phyloP scores from a whole-genome alignment of 2,888 invertebrate species.

The Cyaniris semiargus region DNA sequence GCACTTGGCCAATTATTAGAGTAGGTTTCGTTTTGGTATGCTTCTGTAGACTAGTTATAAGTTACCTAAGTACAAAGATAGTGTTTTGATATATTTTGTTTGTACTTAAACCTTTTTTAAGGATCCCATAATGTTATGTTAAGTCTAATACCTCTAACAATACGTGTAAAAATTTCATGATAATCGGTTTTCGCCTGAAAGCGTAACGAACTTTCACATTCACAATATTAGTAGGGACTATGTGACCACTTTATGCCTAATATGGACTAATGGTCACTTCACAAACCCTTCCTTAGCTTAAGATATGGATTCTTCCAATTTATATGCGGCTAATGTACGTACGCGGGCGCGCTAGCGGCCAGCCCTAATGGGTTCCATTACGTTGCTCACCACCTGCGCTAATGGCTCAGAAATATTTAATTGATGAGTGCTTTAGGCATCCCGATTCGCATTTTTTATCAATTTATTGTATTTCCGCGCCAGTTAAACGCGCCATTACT shows the following conservation, averaged over 20 bases:
- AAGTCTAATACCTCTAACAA: too few species aligned
- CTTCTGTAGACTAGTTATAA: background rate
- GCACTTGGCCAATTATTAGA: too few species aligned
- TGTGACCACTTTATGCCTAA: background rate
- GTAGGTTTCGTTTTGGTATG: background rate
- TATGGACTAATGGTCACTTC: conserved; percentile 4
- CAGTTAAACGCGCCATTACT: conserved; percentile 41
- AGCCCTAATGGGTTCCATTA: conserved; percentile 75
- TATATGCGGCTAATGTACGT: conserved; percentile 53
- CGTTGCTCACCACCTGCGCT: conserved; percentile 72
- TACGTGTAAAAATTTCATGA: background rate
- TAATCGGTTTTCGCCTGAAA: background rate
- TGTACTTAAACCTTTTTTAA: too few species aligned
- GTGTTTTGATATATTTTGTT: too few species aligned
- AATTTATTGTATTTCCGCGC: conserved; percentile 51
- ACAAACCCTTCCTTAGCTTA: conserved; percentile 33
- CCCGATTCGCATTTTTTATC: conserved; percentile 64
- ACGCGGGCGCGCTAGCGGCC: conserved; percentile 52
- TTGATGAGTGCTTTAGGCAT: conserved; percentile 69
- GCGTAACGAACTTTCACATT: background rate
- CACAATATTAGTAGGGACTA: background rate
- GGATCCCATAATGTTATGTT: too few species aligned
- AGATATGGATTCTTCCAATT: conserved; percentile 51
- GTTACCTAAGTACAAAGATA: too few species aligned
- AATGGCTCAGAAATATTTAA: conserved; percentile 77